Evolutionary conservation across 2,888 invertebrate genomes (phyloP).

Genomic region (Creontiades dilutus): DNA sequence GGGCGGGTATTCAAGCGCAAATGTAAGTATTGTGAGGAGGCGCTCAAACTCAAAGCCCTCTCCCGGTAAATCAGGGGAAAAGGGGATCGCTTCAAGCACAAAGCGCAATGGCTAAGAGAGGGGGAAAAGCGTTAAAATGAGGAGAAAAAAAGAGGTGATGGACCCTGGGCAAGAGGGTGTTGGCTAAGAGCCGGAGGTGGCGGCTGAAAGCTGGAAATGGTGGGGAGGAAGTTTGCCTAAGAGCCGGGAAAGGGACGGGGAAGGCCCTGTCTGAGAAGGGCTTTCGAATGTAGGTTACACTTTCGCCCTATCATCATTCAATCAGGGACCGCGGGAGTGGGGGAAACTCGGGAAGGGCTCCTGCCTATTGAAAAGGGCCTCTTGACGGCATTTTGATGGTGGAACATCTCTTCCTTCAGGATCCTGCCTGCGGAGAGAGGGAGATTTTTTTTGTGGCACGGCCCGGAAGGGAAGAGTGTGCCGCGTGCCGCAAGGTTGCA

Average conservation of each 20-base stretch:
- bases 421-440: neutral
- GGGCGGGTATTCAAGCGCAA: slow-evolving; percentile 44
- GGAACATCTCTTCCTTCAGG: neutral
- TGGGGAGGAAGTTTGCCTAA: neutral
- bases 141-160: neutral
- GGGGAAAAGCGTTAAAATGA: neutral
- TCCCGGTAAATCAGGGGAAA: slow-evolving; percentile 47
- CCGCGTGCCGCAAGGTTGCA: neutral
- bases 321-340: neutral
- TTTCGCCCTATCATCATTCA: slow-evolving; percentile 33
- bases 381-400: slow-evolving; percentile 40
- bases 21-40: slow-evolving; percentile 39
- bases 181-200: neutral
- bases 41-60: slow-evolving; percentile 46
- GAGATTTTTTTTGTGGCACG: neutral
- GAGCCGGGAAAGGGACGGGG: neutral
- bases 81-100: slow-evolving; percentile 34
- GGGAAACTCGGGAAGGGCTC: slow-evolving; percentile 1
- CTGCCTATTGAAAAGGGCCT: slow-evolving; percentile 27
- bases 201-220: neutral
- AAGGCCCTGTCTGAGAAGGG: slow-evolving; percentile 23
- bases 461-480: neutral
- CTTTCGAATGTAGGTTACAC: slow-evolving; percentile 45
- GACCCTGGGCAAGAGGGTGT: neutral
- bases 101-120: slow-evolving; percentile 25